Percentiles rank a stretch among this genome's conserved stretches.
These are phyloP conservation scores for Erebia palarica DNA, from an alignment of 2,888 invertebrate species.

Conservation along the genomic window DNA sequence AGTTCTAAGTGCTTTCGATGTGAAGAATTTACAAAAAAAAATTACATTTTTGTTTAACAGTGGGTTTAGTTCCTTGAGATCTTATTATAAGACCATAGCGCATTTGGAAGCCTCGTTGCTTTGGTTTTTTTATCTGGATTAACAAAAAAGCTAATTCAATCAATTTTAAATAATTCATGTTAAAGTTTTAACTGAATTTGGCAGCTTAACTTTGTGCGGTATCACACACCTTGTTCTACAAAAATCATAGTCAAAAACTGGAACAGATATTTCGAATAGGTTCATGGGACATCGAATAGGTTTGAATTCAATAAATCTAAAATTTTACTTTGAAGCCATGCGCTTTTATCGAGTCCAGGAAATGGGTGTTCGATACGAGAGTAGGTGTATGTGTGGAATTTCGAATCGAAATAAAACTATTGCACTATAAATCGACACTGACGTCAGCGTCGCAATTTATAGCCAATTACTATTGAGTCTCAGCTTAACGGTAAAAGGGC, in stretches of 20 bases:
- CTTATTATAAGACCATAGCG: too few relatives aligned
- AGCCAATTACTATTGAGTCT: conserved; percentile 26
- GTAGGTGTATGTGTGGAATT: conserved; percentile 26
- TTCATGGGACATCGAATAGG: background rate
- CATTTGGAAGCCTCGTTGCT: too few relatives aligned
- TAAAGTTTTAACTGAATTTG: too few relatives aligned
- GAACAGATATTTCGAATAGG: background rate
- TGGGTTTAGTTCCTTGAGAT: background rate
- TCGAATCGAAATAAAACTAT: conserved; percentile 28
- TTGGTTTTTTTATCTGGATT: too few relatives aligned
- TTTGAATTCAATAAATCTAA: conserved; percentile 16
- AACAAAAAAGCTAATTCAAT: too few relatives aligned
- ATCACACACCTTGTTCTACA: too few relatives aligned
- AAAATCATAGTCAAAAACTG: too few relatives aligned
- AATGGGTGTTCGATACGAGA: conserved; percentile 21
- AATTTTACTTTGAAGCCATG: conserved; percentile 15
- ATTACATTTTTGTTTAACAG: too few relatives aligned
- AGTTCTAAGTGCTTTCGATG: background rate
- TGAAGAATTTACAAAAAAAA: background rate
- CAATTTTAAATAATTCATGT: too few relatives aligned
- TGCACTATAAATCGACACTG: conserved; percentile 28
- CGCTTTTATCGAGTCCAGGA: conserved; percentile 17
- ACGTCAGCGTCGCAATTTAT: conserved; percentile 23
- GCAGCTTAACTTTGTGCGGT: too few relatives aligned
- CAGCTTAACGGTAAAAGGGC: conserved; percentile 19